phyloP scores from a whole-genome alignment of 2,888 invertebrate genomes.

The Brenthis daphne region DNA sequence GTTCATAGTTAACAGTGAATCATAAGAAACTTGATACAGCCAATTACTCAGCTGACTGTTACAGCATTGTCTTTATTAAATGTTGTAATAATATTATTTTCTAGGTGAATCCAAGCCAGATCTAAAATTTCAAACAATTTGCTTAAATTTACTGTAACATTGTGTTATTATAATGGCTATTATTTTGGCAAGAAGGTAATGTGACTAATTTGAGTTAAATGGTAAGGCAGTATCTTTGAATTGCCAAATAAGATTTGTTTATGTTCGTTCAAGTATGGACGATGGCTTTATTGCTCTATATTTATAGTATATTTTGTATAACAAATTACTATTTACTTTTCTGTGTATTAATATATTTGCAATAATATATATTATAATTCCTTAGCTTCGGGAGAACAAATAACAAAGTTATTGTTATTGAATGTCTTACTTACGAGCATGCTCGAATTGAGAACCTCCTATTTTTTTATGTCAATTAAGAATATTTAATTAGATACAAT shows the following conservation, averaged over 20 bases:
- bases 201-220: conserved; percentile 21
- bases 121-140: conserved; percentile 27
- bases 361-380: no score
- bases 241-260: conserved; percentile 13
- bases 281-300: background rate
- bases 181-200: conserved; percentile 25
- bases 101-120: conserved; percentile 25
- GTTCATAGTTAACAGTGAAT: background rate
- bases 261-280: conserved; percentile 3
- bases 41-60: conserved; percentile 15
- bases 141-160: conserved; percentile 26
- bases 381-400: no score
- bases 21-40: background rate
- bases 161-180: conserved; percentile 22
- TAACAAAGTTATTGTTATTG: no score
- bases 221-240: background rate
- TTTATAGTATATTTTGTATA: background rate
- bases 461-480: no score
- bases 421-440: no score
- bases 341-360: no score
- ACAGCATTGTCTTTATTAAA: conserved; percentile 5
- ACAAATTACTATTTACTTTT: background rate
- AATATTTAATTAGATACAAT: no score
- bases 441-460: no score
- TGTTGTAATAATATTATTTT: conserved; percentile 14